Evolutionary conservation across 2,113 vertebrate genomes (phyloP).

Genomic region (Phalacrocorax aristotelis): DNA sequence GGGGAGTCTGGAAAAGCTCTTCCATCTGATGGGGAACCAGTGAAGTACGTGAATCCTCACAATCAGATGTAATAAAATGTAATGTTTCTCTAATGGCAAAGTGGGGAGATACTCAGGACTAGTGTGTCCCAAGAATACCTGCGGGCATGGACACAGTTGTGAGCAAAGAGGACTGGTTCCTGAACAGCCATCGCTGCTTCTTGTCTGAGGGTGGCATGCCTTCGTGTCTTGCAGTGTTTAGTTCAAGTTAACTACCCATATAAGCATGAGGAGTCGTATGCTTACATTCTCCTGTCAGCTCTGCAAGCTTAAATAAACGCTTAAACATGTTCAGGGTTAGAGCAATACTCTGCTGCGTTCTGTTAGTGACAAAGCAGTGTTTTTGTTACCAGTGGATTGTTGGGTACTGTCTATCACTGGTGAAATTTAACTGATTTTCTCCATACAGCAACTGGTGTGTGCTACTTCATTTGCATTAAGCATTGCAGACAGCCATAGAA

Average conservation of each 20-base stretch:
- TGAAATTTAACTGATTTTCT: neutral
- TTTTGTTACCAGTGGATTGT: neutral
- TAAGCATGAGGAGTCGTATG: rapidly evolving
- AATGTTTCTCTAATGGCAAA: neutral
- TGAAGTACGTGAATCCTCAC: neutral
- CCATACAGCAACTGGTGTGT: rapidly evolving
- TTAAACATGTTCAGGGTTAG: neutral
- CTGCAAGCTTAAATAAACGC: neutral
- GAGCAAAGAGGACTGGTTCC: neutral
- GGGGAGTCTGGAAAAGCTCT: neutral
- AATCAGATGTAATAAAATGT: neutral
- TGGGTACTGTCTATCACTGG: neutral
- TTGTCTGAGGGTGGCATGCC: rapidly evolving
- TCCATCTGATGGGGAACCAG: neutral
- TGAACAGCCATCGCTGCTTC: neutral
- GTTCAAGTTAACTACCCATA: neutral
- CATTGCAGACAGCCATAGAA: neutral
- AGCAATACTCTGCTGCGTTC: neutral
- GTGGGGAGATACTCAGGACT: neutral
- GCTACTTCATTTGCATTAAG: neutral
- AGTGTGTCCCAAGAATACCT: too few relatives aligned
- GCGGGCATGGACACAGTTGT: rapidly evolving
- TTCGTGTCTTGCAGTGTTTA: neutral
- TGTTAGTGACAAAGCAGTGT: neutral
- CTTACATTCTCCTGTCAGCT: neutral